Evolutionary conservation across 2,797 vertebrate genomes (phyloP), one percentile per base, ranked within the genome.

Genomic region (Enteromius afrohamiltoni): DNA sequence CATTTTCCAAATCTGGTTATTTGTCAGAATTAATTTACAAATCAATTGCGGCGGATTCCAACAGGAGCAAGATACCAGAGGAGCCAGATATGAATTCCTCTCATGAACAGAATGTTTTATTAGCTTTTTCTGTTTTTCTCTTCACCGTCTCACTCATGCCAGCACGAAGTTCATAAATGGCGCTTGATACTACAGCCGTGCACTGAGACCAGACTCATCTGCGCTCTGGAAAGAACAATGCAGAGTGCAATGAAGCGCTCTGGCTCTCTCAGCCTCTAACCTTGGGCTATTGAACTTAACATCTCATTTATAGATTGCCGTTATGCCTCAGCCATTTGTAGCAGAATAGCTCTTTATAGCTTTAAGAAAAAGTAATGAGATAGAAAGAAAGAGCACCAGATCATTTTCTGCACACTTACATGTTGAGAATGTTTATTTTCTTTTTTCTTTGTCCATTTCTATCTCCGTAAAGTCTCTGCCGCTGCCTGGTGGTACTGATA

Each of bases 251-350:
- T 84, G 85, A 83, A 88, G 87, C 83, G 62, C 86, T 85, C 64
- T 34, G 80, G 80, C 65, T 76, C 79, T 85, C 83, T 67, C 51
- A 90, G 82, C 90, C 87, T 90, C 91, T 94, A 93, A 94, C 93
- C 92, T 87, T 90, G 92, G 92, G 93, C 94, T 94, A 92, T 95
- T 94, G 92, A 95, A 93, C 92, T 92, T 91, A 89, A 93, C 92
- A 91, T 92, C 89, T 90, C 87, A 89, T 95, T 95, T 93, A 93
- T 92, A 91, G 92, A 93, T 94, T 83, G 88, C 51, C 65, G 85
- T 94, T 95, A 94, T 88, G 91, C 87, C 91, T 90, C 86, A 90
- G 88, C 86, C 82, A 88, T 96, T 94, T 95, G 92, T 90, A 90
- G 92, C 91, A 92, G 93, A 93, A 91, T 91, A 91, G 90, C 85